These are phyloP conservation scores for Cephalopterus ornatus DNA, from an alignment of 2,113 vertebrate genomes.

Conservation along the genomic window DNA sequence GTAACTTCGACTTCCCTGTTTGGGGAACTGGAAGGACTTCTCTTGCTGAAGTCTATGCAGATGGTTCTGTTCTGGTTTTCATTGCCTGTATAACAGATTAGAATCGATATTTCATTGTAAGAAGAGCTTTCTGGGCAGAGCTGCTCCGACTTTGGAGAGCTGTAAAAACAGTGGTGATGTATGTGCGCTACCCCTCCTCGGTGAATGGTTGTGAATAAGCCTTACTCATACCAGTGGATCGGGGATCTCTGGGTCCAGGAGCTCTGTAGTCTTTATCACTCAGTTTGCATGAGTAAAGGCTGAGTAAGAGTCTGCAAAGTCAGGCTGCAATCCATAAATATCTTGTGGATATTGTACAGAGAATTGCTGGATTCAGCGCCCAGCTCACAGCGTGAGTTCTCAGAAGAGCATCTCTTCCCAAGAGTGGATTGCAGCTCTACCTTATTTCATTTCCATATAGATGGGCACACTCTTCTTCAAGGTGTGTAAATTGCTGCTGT, in stretches of 20 bases:
- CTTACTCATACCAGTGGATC: background rate
- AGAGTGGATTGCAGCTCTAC: background rate
- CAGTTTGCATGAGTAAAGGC: background rate
- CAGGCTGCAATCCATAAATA: background rate
- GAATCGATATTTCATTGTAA: background rate
- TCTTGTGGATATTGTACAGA: background rate
- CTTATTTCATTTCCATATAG: background rate
- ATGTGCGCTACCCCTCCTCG: background rate
- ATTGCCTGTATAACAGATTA: background rate
- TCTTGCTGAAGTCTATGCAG: background rate
- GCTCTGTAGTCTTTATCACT: background rate
- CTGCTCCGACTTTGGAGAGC: background rate
- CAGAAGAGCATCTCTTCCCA: background rate
- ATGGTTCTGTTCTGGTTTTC: background rate
- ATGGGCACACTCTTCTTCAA: background rate
- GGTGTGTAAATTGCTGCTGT: background rate
- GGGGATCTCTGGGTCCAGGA: background rate
- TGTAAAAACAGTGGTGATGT: background rate
- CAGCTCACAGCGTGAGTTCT: background rate
- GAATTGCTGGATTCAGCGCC: background rate
- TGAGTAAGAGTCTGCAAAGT: slow-evolving; percentile 37
- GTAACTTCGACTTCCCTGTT: slow-evolving; percentile 61
- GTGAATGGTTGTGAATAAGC: background rate
- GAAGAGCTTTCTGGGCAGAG: background rate
- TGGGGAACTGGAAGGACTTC: slow-evolving; percentile 23